Base-by-base conservation (phyloP, 2,888 invertebrate species). In the Oligia strigilis region DNA sequence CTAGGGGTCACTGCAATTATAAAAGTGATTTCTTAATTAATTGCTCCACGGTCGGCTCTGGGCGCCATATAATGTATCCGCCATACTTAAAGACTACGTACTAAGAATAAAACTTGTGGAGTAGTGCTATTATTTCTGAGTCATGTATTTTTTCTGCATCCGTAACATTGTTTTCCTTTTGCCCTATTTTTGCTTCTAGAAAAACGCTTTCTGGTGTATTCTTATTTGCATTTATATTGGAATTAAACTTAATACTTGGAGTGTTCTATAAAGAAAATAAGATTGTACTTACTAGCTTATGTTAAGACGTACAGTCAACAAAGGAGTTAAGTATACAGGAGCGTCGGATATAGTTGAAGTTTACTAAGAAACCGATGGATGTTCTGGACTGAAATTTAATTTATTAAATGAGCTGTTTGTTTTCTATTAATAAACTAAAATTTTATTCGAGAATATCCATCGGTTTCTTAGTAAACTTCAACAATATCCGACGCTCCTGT, bases 11-110 rank as follows among this genome's bases (percentile, higher is more conserved):
- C 40, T 11, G 14, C 64, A 84, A 78, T 87, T 84, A 78, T 76
- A 72, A 60, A 77, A 84, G 71, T 66, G 40, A 66, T 84, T 83
- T 74, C 77, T 75, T 77, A 62, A 76, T 76, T 62, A 81, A 84
- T 75, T 78, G 43, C 72, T 74, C 60, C 29, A 74, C 60, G 9
- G 79, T 49, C 29, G 19, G 23, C 55, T 72, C 40, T 79, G 69
- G 84, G 64, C 85, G 87, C 84, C 75, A 43, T 66, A 29, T 65
- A 60, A 74, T 75, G 46, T 70, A 75, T 76, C 62, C 76, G 72
- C 64, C 67, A 60, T 67, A 62, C 43, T 77, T 86, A 85, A 85
- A 72, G 8, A 29, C 49, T 70, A 29, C n/a, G 19, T 69, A 83
- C 29, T 19, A 29, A 29, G 46, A 79, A 77, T 72, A 69, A 77